phyloP scores from a whole-genome alignment of 2,888 invertebrate genomes.

The Pyrochroa serraticornis region DNA sequence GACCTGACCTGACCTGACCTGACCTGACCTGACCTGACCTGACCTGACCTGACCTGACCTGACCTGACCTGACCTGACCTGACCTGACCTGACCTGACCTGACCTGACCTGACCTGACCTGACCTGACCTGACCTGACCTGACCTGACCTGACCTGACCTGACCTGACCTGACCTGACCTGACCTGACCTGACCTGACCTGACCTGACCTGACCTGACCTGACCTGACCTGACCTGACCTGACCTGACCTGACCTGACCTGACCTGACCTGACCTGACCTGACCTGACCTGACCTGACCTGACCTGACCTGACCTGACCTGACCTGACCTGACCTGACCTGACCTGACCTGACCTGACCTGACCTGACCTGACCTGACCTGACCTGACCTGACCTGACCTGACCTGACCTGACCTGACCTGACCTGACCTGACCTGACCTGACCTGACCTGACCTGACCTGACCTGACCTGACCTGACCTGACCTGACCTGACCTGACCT shows the following conservation, averaged over 20 bases:
- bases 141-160: constrained; percentile 8
- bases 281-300: constrained; percentile 15
- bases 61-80: constrained; percentile 19
- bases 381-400: constrained; percentile 22
- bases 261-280: constrained; percentile 8
- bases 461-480: constrained; percentile 31
- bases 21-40: constrained; percentile 22
- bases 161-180: constrained; percentile 8
- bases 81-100: constrained; percentile 12
- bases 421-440: constrained; percentile 32
- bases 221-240: constrained; percentile 8
- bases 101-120: constrained; percentile 8
- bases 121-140: constrained; percentile 8
- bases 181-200: constrained; percentile 8
- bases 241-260: constrained; percentile 8
- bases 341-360: constrained; percentile 22
- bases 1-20: constrained; percentile 23
- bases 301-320: constrained; percentile 22
- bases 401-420: constrained; percentile 24
- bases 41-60: constrained; percentile 17
- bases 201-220: constrained; percentile 8
- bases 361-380: constrained; percentile 20
- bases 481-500: constrained; percentile 31
- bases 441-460: constrained; percentile 30
- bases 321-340: constrained; percentile 21